phyloP scores from a whole-genome alignment of 2,888 invertebrate genomes.

The Trisateles emortualis region DNA sequence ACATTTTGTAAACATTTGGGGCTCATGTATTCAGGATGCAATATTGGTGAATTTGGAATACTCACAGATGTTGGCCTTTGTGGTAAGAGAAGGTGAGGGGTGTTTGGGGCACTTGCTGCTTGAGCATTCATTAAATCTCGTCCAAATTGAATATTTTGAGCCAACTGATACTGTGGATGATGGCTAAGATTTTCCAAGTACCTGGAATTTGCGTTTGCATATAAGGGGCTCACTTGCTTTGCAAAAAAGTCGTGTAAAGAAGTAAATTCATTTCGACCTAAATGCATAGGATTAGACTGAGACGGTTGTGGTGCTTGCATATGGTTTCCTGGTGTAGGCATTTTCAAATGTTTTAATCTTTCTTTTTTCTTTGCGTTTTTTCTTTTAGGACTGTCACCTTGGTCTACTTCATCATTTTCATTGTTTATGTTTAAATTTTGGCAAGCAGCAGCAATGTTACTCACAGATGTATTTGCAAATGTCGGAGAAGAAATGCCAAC shows the following conservation, averaged over 20 bases:
- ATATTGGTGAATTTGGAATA: constrained; percentile 52
- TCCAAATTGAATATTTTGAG: constrained; percentile 50
- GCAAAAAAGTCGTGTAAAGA: constrained; percentile 68
- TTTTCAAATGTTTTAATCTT: constrained; percentile 63
- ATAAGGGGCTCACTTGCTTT: constrained; percentile 64
- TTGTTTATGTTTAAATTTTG: constrained; percentile 53
- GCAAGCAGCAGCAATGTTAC: constrained; percentile 47
- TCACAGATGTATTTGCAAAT: constrained; percentile 40
- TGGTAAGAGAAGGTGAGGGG: constrained; percentile 44
- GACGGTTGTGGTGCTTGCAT: constrained; percentile 41
- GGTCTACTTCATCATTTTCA: constrained; percentile 45
- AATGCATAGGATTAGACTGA: constrained; percentile 14
- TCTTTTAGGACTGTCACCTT: constrained; percentile 54
- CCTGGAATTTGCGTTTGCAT: constrained; percentile 66
- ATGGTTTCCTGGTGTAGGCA: constrained; percentile 47
- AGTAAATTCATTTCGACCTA: constrained; percentile 38
- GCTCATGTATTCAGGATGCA: constrained; percentile 50
- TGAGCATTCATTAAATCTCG: constrained; percentile 34
- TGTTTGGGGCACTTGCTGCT: constrained; percentile 58
- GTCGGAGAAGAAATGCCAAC: constrained; percentile 29
- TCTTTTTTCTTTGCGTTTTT: constrained; percentile 72
- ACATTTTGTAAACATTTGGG: constrained; percentile 74
- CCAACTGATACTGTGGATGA: constrained; percentile 72
- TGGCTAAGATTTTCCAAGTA: constrained; percentile 74
- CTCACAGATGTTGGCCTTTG: constrained; percentile 43